These are phyloP conservation scores for Pammene fasciana DNA, from an alignment of 2,888 invertebrate species.

Conservation along the genomic window DNA sequence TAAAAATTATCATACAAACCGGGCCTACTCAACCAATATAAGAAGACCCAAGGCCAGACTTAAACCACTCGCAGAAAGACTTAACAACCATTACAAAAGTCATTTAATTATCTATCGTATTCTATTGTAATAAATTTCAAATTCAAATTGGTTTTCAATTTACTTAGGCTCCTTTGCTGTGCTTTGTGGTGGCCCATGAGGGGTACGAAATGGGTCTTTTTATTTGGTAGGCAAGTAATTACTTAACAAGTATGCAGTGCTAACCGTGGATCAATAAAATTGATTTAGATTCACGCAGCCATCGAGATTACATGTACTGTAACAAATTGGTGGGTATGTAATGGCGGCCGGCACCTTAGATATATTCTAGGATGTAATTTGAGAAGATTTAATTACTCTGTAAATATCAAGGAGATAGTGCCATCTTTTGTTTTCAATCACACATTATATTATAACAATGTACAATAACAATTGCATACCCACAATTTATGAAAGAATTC, in stretches of 20 bases:
- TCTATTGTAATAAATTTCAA: no score
- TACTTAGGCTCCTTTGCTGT: slow-evolving; percentile 6
- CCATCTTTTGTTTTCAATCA: no score
- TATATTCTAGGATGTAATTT: slow-evolving; percentile 1
- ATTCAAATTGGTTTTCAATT: no score
- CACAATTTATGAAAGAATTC: no score
- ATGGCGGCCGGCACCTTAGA: slow-evolving; percentile 20
- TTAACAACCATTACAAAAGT: no score
- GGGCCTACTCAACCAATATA: slow-evolving; percentile 55
- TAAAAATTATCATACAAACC: slow-evolving; percentile 79
- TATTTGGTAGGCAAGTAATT: slow-evolving; percentile 59
- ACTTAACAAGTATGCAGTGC: slow-evolving; percentile 68
- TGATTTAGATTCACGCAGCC: slow-evolving; percentile 73
- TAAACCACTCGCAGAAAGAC: no score
- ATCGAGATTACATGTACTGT: slow-evolving; percentile 52
- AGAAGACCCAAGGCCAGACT: slow-evolving; percentile 46
- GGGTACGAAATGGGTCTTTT: slow-evolving; percentile 45
- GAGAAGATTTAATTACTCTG: neutral
- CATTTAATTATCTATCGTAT: no score
- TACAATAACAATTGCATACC: no score
- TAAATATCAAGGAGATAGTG: no score
- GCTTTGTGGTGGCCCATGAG: slow-evolving; percentile 21
- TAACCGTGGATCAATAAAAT: slow-evolving; percentile 69
- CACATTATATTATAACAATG: no score
- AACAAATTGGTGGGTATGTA: slow-evolving; percentile 37